Conservation (phyloP, 1,140 invertebrate genomes). For the Halyomorpha halys region DNA sequence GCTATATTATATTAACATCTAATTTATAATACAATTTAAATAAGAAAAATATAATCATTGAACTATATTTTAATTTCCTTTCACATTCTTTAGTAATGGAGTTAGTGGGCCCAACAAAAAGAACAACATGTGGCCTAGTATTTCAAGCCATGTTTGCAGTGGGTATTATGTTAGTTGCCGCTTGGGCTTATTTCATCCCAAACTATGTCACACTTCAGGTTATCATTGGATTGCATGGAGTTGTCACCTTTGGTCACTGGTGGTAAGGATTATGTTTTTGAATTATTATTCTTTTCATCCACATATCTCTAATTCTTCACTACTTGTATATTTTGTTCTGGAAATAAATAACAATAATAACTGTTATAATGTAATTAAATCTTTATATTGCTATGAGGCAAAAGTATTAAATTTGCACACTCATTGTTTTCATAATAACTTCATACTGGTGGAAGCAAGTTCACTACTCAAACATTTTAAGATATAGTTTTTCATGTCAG, state of each 20-base stretch:
- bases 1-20: neutral
- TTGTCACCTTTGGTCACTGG: slow-evolving; percentile 63
- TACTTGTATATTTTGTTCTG: too few relatives aligned
- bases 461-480: too few relatives aligned
- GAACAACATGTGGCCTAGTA: slow-evolving; percentile 69
- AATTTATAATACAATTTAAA: neutral
- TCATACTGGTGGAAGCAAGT: too few relatives aligned
- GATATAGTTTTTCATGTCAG: too few relatives aligned
- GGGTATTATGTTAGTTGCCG: slow-evolving; percentile 72
- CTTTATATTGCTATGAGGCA: too few relatives aligned
- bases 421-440: too few relatives aligned
- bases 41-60: neutral
- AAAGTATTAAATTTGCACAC: too few relatives aligned
- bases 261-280: slow-evolving; percentile 41
- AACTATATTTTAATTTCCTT: neutral
- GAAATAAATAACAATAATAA: too few relatives aligned
- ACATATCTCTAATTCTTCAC: too few relatives aligned
- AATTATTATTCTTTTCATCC: too few relatives aligned
- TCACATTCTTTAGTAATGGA: slow-evolving; percentile 57
- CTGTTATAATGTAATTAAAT: too few relatives aligned
- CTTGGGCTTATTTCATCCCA: slow-evolving; percentile 66
- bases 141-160: slow-evolving; percentile 70
- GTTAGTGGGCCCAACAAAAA: slow-evolving; percentile 65
- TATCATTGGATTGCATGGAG: slow-evolving; percentile 62
- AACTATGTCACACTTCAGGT: slow-evolving; percentile 66